Evolutionary conservation across 92 coral and sea anemone genomes (phyloP).

Genomic region (Montipora capitata): DNA sequence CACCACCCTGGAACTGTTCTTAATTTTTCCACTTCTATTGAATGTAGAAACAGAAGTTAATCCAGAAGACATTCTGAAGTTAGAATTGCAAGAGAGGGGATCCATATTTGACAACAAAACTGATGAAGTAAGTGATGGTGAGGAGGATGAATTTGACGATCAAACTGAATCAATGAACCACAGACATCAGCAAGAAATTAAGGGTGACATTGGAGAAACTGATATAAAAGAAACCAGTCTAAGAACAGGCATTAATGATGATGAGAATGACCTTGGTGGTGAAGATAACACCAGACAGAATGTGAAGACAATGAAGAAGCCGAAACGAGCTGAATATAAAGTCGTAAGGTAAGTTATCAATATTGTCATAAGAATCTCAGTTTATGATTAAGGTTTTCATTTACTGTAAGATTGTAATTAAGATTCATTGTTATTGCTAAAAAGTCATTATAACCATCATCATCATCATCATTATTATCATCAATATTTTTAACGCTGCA

Average conservation of each 20-base stretch:
- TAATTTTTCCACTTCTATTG: not conserved
- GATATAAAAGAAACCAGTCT: constrained; percentile 8
- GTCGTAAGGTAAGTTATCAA: constrained; percentile 77
- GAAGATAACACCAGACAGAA: constrained; percentile 15
- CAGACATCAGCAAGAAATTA: constrained; percentile 2
- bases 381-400: no score
- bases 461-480: no score
- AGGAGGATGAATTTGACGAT: constrained; percentile 39
- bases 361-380: no score
- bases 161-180: constrained; percentile 1
- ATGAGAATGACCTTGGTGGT: not conserved
- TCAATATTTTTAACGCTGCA: no score
- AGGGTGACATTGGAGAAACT: not conserved
- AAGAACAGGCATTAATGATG: not conserved
- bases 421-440: no score
- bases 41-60: constrained; percentile 33
- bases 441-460: no score
- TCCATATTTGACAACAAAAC: not conserved
- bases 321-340: constrained; percentile 92
- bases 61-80: constrained; percentile 45
- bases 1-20: accelerated
- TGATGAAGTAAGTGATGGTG: constrained; percentile 25
- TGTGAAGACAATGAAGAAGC: constrained; percentile 67
- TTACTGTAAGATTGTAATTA: no score
- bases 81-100: constrained; percentile 12